A percentile compares a stretch with the other conserved stretches of the same genome.
Conservation (phyloP, 1,140 invertebrate species). For the Luehdorfia chinensis region DNA sequence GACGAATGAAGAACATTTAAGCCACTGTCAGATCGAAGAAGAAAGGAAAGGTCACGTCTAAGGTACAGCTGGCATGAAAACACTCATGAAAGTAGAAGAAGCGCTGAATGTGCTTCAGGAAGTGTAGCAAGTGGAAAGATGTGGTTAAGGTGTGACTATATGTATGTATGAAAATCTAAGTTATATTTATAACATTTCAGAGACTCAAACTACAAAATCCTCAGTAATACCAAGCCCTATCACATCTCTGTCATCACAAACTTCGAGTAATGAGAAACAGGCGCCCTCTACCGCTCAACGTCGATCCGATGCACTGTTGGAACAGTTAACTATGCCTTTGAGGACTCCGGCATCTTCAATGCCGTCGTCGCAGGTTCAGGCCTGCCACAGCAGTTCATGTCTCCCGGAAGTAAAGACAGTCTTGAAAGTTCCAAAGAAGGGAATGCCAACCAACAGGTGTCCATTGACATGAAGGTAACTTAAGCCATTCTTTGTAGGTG, state of each 20-base stretch:
- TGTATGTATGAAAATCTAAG: too few relatives aligned
- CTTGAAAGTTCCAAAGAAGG: conserved; percentile 50
- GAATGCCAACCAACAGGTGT: conserved; percentile 42
- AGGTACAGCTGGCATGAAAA: too few relatives aligned
- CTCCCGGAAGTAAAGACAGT: conserved; percentile 59
- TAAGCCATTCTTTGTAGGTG: too few relatives aligned
- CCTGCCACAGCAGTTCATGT: conserved; percentile 30
- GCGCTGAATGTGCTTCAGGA: too few relatives aligned
- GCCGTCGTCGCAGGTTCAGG: conserved; percentile 28
- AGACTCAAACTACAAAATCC: conserved; percentile 54
- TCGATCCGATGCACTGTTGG: conserved; percentile 63
- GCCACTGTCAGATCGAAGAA: too few relatives aligned
- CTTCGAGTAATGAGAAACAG: conserved; percentile 48
- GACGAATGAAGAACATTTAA: too few relatives aligned
- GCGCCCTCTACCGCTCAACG: conserved; percentile 54
- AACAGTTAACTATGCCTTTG: conserved; percentile 66
- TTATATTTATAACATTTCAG: conserved; percentile 26
- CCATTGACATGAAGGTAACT: conserved; percentile 58
- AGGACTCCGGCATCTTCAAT: conserved; percentile 46
- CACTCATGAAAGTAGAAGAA: too few relatives aligned
- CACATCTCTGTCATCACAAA: conserved; percentile 55
- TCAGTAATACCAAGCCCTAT: conserved; percentile 61
- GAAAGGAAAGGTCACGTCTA: too few relatives aligned
- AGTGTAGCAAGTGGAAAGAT: too few relatives aligned
- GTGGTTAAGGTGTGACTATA: too few relatives aligned